These are phyloP conservation scores for Poecilia picta DNA, from an alignment of 2,797 vertebrate species.

Conservation along the genomic window DNA sequence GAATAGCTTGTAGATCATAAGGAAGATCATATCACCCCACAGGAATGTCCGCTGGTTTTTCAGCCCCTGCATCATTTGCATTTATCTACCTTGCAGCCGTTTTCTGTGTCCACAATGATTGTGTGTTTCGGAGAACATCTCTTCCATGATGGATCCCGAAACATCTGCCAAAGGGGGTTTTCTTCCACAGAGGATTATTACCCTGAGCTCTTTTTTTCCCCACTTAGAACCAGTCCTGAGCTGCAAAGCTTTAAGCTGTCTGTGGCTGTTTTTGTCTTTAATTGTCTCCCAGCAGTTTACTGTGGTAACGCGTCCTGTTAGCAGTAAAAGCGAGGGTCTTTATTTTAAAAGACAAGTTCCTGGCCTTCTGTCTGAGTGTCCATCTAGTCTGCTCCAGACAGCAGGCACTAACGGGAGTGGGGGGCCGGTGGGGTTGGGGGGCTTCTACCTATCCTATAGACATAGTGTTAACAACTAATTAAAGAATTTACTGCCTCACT, in stretches of 20 bases:
- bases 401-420: constrained; percentile 21
- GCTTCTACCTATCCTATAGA: constrained; percentile 74
- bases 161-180: constrained; percentile 59
- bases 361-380: constrained; percentile 30
- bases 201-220: constrained; percentile 10
- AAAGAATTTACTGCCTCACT: constrained; percentile 86
- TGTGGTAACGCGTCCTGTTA: constrained; percentile 25
- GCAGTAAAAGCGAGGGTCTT: constrained; percentile 8
- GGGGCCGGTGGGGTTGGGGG: constrained; percentile 3
- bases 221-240: constrained; percentile 11
- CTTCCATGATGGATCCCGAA: constrained; percentile 47
- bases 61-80: constrained; percentile 70
- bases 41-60: constrained; percentile 74
- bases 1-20: constrained; percentile 55
- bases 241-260: constrained; percentile 6
- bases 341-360: constrained; percentile 50
- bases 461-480: constrained; percentile 86
- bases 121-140: constrained; percentile 55
- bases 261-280: constrained; percentile 10
- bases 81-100: constrained; percentile 74
- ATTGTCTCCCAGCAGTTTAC: constrained; percentile 16
- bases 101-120: constrained; percentile 49
- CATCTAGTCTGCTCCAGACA: constrained; percentile 34
- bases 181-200: constrained; percentile 34
- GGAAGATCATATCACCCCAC: constrained; percentile 67